Conservation (phyloP, 2,797 vertebrate species). For the Chrysocyon brachyurus region DNA sequence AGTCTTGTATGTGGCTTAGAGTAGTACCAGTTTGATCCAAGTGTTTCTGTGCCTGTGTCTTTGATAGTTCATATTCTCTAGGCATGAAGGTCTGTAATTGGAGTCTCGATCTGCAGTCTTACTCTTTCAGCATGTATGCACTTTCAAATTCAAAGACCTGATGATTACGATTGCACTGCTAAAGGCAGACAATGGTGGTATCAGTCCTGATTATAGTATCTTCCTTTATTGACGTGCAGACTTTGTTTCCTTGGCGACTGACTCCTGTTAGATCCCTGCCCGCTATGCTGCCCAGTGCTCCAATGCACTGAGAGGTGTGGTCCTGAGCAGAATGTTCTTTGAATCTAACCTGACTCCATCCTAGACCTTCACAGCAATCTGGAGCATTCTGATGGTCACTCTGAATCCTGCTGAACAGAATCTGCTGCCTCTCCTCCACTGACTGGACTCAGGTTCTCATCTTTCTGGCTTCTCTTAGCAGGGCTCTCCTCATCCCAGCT, state of each 20-base stretch:
- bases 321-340: not conserved
- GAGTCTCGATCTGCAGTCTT: not conserved
- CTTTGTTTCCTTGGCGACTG: not conserved
- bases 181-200: not conserved
- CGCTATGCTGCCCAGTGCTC: not conserved
- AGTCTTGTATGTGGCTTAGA: not conserved
- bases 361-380: not conserved
- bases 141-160: not conserved
- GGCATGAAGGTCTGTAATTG: not conserved
- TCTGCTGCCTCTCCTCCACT: not conserved
- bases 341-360: not conserved
- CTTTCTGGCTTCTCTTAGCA: not conserved
- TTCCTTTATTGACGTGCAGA: not conserved
- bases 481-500: rapidly evolving
- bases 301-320: not conserved
- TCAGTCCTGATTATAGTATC: not conserved
- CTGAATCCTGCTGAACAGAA: not conserved
- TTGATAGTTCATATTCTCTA: not conserved
- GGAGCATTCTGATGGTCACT: not conserved
- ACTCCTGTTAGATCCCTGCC: not conserved
- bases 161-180: not conserved
- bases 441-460: not conserved
- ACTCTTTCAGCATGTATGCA: not conserved
- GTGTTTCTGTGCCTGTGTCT: not conserved
- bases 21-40: not conserved